Evolutionary conservation across 2,888 invertebrate genomes (phyloP), one percentile per base, ranked within the genome.

Genomic region (Parnassius mnemosyne): DNA sequence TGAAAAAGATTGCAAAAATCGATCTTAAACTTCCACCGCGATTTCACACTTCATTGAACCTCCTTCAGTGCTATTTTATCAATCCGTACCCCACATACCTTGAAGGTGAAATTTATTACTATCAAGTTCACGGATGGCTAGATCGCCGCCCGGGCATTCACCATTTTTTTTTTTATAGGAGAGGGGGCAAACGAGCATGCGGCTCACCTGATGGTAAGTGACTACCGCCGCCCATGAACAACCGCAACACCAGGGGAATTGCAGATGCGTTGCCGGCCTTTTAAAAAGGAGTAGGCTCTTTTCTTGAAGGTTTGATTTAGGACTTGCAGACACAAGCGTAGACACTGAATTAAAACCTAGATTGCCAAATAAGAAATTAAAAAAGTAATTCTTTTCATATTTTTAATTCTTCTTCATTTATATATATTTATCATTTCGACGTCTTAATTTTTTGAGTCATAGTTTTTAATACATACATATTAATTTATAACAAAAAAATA

Each of bases 251-350:
- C n/a, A n/a, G n/a, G n/a, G n/a, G n/a, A n/a, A n/a, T n/a, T n/a
- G n/a, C n/a, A n/a, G n/a, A n/a, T n/a, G n/a, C n/a, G n/a, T n/a
- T n/a, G n/a, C n/a, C n/a, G n/a, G n/a, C n/a, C n/a, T n/a, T n/a
- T n/a, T n/a, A n/a, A n/a, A n/a, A n/a, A n/a, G n/a, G n/a, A n/a
- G n/a, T n/a, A n/a, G n/a, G n/a, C n/a, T n/a, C n/a, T n/a, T n/a
- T n/a, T n/a, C n/a, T n/a, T n/a, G 3, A 11, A 46, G 80, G 83
- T 85, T 80, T 85, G 85, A 86, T 85, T 85, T 84, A 85, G 73
- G 65, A 13, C 43, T 16, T 10, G 20, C 46, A 55, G 44, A 53
- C 53, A 42, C 53, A 13, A 42, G n/a, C 53, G 53, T 13, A 3
- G n/a, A 10, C 42, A 12, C 53, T 10, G n/a, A 44, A 46, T 47